phyloP scores from a whole-genome alignment of 2,797 vertebrate species.

The Harpagifer antarcticus region DNA sequence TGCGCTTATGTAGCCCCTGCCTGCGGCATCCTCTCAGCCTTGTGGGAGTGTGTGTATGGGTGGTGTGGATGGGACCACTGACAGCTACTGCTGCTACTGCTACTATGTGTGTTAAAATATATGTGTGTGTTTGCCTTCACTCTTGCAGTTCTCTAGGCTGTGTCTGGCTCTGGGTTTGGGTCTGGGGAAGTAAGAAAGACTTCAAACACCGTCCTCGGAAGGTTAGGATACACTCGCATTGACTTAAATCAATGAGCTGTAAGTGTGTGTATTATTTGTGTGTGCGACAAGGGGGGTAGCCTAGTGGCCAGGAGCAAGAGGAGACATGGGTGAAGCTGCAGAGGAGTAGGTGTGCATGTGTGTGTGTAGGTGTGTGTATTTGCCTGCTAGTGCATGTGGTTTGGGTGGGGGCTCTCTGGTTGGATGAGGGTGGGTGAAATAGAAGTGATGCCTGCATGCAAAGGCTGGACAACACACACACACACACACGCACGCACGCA shows the following conservation, averaged over 20 bases:
- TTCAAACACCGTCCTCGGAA: conserved; percentile 80
- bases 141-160: conserved; percentile 80
- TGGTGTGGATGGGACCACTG: conserved; percentile 77
- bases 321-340: conserved; percentile 58
- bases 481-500: conserved; percentile 25
- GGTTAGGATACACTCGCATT: conserved; percentile 81
- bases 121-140: conserved; percentile 50
- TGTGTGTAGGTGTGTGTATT: conserved; percentile 13
- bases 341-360: conserved; percentile 43
- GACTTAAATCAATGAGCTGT: conserved; percentile 84
- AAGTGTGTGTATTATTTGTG: conserved; percentile 79
- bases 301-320: conserved; percentile 72
- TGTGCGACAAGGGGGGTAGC: conserved; percentile 63
- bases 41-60: conserved; percentile 77
- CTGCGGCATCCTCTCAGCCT: conserved; percentile 72
- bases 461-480: conserved; percentile 47
- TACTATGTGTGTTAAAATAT: conserved; percentile 21
- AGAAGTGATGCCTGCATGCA: conserved; percentile 67
- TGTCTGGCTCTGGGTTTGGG: conserved; percentile 79
- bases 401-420: conserved; percentile 42
- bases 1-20: conserved; percentile 69
- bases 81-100: conserved; percentile 47
- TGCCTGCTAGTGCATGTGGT: conserved; percentile 12
- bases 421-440: conserved; percentile 37
- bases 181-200: conserved; percentile 79